phyloP scores from a whole-genome alignment of 2,797 vertebrate genomes.

The Tauraco hartlaubi region DNA sequence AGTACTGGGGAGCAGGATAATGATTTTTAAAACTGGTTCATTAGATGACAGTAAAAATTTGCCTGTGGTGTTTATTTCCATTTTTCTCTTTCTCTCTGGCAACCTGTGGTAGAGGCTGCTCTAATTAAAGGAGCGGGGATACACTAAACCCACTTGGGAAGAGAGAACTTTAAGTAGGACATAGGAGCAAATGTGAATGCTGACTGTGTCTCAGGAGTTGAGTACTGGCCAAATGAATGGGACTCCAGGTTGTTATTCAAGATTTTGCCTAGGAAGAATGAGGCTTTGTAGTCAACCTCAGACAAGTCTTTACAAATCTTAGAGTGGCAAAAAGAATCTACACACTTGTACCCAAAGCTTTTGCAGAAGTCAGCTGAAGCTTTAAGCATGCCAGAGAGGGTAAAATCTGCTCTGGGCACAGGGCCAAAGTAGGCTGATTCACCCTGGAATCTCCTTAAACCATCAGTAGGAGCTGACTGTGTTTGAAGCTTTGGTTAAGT shows the following conservation, averaged over 20 bases:
- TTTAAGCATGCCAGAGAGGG: not conserved
- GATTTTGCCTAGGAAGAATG: not conserved
- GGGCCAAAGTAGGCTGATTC: not conserved
- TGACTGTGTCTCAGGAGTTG: not conserved
- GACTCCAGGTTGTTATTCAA: not conserved
- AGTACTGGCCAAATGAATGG: not conserved
- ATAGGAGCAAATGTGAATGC: not conserved
- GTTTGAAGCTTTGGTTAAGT: not conserved
- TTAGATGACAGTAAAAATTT: not conserved
- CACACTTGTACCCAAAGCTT: not conserved
- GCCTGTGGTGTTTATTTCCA: not conserved
- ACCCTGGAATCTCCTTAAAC: constrained; percentile 4
- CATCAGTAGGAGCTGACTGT: not conserved
- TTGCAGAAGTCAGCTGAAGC: not conserved
- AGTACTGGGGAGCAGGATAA: not conserved
- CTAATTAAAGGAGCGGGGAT: not conserved
- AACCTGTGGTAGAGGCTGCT: not conserved
- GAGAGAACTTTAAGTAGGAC: not conserved
- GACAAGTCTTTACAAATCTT: not conserved
- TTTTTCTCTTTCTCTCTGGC: not conserved
- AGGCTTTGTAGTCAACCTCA: not conserved
- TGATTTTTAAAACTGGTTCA: not conserved
- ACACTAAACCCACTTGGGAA: not conserved
- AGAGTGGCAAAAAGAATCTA: not conserved
- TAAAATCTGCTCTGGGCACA: not conserved